Evolutionary conservation across 2,888 invertebrate genomes (phyloP), one percentile per base, ranked within the genome.

Genomic region (Caenorhabditis sp.): DNA sequence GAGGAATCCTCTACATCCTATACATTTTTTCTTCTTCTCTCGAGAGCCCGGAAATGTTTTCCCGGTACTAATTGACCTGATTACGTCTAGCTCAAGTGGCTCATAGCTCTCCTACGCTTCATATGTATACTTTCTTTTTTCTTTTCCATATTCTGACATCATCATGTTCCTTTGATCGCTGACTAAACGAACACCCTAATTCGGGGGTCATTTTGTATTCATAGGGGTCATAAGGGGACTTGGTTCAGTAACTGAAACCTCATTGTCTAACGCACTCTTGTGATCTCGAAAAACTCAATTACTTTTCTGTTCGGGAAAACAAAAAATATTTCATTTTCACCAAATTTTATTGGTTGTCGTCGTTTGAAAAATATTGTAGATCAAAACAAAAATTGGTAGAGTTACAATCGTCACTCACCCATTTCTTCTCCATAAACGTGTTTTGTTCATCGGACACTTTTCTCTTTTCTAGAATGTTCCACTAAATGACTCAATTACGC

Each of bases 1-100:
- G 31, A 59, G 12, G 35, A 59, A 54, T 68, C 24, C 19, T 8
- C 10, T 54, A 10, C 6, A 24, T 28, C 54, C 35, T 35, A 38
- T 38, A 38, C 14, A 26, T 47, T 44, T 59, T n/a, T n/a, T n/a
- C n/a, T n/a, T n/a, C n/a, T n/a, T n/a, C n/a, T n/a, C n/a, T 28
- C 19, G n/a, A 24, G n/a, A 7, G 35, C 10, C 41, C 59, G 58
- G 44, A 64, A 56, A 54, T 28, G 63, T 56, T 63, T 56, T 49
- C 38, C 2, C 51, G 16, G 24, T 44, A 2, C 56, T 75, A 76
- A 76, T 76, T 76, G 75, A 68, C 66, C 75, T 68, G 75, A 68
- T 76, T 76, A 66, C 49, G 59, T 66, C 6, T 59, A 66, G 66
- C 79, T 79, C 79, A 63, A 44, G 26, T 19, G 22, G 49, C 26